These are phyloP conservation scores for Fulmarus glacialis DNA, from an alignment of 2,113 vertebrate genomes.

Conservation along the genomic window DNA sequence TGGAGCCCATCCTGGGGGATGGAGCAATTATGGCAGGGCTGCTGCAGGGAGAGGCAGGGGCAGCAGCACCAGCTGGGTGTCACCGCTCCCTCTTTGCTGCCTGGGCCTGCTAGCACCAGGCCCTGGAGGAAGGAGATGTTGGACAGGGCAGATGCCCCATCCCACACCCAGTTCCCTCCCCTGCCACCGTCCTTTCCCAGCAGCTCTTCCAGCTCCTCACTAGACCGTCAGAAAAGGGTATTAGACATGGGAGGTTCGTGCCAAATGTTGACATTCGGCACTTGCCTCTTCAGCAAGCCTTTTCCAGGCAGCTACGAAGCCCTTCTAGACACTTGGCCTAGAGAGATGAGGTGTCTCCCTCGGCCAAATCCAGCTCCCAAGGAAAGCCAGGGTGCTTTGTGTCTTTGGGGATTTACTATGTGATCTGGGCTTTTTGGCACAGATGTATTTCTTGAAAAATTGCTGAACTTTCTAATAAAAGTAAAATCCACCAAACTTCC, in stretches of 20 bases:
- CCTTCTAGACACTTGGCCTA: background rate
- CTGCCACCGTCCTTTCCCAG: background rate
- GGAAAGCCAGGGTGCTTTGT: background rate
- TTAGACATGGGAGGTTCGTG: fast-evolving
- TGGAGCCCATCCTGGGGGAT: background rate
- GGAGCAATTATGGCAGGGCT: background rate
- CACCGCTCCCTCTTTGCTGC: background rate
- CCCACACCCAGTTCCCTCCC: background rate
- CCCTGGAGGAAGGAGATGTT: fast-evolving
- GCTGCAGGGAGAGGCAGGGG: background rate
- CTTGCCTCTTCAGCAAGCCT: background rate
- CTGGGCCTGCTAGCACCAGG: background rate
- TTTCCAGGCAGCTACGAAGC: background rate
- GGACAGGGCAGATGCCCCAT: background rate
- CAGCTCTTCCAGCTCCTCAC: background rate
- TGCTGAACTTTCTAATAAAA: fast-evolving
- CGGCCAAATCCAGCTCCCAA: background rate
- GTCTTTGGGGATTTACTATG: background rate
- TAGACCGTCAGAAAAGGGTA: background rate
- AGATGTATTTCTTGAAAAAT: background rate
- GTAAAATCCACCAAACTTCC: background rate
- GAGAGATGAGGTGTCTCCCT: background rate
- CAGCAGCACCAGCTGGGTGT: background rate
- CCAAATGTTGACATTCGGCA: background rate
- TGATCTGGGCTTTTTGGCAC: background rate